A percentile compares a stretch with the other conserved stretches of the same genome.
These are phyloP conservation scores for Leptinotarsa undecemlineata DNA, from an alignment of 1,140 invertebrate species.

Conservation along the genomic window DNA sequence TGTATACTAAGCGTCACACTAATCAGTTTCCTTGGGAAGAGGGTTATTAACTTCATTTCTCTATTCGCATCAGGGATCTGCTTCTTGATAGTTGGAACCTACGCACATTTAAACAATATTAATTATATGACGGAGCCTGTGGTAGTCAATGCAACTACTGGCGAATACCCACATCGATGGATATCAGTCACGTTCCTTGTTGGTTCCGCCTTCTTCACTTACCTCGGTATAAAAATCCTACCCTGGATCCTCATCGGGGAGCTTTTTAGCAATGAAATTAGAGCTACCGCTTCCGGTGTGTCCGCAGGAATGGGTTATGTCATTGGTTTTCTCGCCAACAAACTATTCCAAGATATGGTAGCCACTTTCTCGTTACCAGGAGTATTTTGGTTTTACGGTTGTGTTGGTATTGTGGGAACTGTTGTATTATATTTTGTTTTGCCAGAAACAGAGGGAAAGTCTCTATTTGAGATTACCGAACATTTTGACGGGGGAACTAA, in stretches of 20 bases:
- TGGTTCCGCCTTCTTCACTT: conserved; percentile 67
- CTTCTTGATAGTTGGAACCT: conserved; percentile 63
- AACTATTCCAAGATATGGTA: conserved; percentile 70
- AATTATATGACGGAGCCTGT: conserved; percentile 18
- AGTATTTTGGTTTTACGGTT: conserved; percentile 68
- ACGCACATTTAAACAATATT: conserved; percentile 57
- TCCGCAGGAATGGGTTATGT: conserved; percentile 73
- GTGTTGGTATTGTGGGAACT: conserved; percentile 66
- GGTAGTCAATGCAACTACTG: not conserved
- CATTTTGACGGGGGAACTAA: conserved; percentile 67
- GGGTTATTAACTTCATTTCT: conserved; percentile 68
- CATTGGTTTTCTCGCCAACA: conserved; percentile 73
- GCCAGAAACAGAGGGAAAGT: conserved; percentile 85
- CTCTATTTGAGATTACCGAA: conserved; percentile 72
- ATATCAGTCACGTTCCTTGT: conserved; percentile 70
- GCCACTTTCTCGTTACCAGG: conserved; percentile 65
- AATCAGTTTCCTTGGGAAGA: conserved; percentile 72
- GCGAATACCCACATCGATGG: conserved; percentile 58
- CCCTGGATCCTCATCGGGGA: conserved; percentile 81
- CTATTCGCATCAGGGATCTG: conserved; percentile 65
- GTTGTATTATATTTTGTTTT: conserved; percentile 60
- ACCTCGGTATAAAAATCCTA: conserved; percentile 69
- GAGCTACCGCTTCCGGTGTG: conserved; percentile 69
- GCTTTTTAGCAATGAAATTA: conserved; percentile 66
- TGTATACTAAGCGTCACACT: conserved; percentile 64